Percentiles rank a stretch among this genome's conserved stretches.
Evolutionary conservation across 2,797 vertebrate genomes (phyloP).

Genomic region (Coregonus sp.): DNA sequence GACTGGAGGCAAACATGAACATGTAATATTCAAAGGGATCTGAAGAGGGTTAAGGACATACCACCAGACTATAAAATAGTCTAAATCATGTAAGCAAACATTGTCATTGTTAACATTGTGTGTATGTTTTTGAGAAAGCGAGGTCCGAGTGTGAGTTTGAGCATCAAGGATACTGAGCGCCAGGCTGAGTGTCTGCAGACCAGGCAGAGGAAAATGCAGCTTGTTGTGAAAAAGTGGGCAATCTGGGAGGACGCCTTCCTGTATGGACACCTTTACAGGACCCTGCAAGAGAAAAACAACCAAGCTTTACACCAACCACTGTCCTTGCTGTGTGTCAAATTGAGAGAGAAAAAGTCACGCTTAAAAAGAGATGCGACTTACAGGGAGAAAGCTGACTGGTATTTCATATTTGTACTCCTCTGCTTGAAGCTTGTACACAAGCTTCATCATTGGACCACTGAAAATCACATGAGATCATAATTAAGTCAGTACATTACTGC

Average conservation of each 20-base stretch:
- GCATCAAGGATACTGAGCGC: conserved; percentile 86
- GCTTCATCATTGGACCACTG: conserved; percentile 96
- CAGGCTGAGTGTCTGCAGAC: conserved; percentile 81
- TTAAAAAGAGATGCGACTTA: conserved; percentile 65
- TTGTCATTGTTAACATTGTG: background rate
- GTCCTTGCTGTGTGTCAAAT: background rate
- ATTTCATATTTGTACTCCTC: conserved; percentile 96
- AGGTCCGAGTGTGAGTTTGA: background rate
- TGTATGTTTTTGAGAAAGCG: background rate
- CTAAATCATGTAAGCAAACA: background rate
- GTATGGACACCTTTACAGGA: conserved; percentile 90
- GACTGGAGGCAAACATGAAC: conserved; percentile 90
- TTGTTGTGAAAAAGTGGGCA: conserved; percentile 96
- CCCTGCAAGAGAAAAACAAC: conserved; percentile 73
- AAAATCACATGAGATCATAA: conserved; percentile 12
- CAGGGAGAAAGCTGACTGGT: conserved; percentile 90
- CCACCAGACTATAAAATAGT: background rate
- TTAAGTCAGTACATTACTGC: background rate
- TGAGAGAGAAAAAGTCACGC: background rate
- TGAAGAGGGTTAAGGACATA: conserved; percentile 65
- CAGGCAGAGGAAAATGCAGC: conserved; percentile 85
- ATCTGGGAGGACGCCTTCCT: conserved; percentile 90
- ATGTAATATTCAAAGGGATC: conserved; percentile 96
- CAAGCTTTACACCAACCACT: background rate
- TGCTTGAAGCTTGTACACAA: conserved; percentile 95